Base-by-base conservation (phyloP, 2,797 vertebrate genomes). In the Microcaecilia unicolor region DNA sequence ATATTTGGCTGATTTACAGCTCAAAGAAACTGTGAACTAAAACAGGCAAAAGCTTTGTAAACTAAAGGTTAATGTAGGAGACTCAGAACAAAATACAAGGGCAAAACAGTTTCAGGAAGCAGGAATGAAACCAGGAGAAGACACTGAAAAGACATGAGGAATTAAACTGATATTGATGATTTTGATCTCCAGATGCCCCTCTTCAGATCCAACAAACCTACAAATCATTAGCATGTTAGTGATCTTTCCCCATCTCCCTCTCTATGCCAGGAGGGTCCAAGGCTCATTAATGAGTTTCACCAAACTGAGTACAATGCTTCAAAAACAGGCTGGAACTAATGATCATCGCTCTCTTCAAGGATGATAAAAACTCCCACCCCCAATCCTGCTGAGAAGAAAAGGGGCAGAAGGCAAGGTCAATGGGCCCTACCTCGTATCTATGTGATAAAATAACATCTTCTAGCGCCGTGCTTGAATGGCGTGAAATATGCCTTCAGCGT, bases 141-240 rank as follows among this genome's bases (percentile, higher is more conserved):
- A n/a, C n/a, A n/a, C n/a, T n/a, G n/a, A n/a, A n/a, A n/a, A n/a
- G n/a, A n/a, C n/a, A n/a, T n/a, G n/a, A 22, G 18, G 17, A 12
- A 25, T 21, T 39, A 15, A 25, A 28, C 17, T 19, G 23, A 17
- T 12, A 41, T 15, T 12, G n/a, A 28, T 38, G 35, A 31, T 27
- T 28, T 48, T 13, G 35, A 28, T 34, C 29, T 43, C 35, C 26
- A 37, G 44, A 35, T 6, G 3, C 23, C 45, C 49, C 30, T 41
- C 26, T 38, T 46, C 52, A 37, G 37, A 52, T 57, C 29, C 15
- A 48, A 48, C 42, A 34, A 35, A 18, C 25, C 32, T 29, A 22
- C 33, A n/a, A 18, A 28, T 44, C 44, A 55, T 55, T 51, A 56
- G 50, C 31, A 32, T 58, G 40, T 10, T 29, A 52, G n/a, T n/a